phyloP scores from a whole-genome alignment of 2,888 invertebrate genomes.

The Drepanosiphum platanoidis region DNA sequence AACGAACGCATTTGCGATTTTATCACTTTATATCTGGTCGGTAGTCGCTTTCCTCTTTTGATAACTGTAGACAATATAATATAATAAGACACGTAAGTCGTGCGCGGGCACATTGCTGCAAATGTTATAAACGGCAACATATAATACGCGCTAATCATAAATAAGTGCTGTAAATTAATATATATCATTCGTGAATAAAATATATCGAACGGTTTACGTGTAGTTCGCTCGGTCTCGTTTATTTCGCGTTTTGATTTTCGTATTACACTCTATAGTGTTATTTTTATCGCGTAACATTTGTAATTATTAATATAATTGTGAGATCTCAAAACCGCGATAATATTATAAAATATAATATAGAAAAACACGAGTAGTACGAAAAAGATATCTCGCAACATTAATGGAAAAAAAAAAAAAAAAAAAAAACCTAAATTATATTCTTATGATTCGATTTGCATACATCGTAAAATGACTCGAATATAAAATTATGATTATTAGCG shows the following conservation, averaged over 20 bases:
- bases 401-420: background rate
- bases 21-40: too few relatives aligned
- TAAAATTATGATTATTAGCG: background rate
- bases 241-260: background rate
- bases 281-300: background rate
- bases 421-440: background rate
- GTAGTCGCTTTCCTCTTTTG: background rate
- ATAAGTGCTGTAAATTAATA: background rate
- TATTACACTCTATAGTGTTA: background rate
- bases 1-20: background rate
- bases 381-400: background rate
- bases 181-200: background rate
- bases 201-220: background rate
- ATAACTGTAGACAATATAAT: too few relatives aligned
- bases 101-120: background rate
- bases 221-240: background rate
- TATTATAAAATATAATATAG: background rate
- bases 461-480: background rate
- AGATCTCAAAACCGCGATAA: background rate
- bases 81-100: background rate
- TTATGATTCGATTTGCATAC: background rate
- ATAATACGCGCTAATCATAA: background rate
- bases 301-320: too few relatives aligned
- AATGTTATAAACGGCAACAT: background rate
- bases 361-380: background rate